phyloP scores from a whole-genome alignment of 2,888 invertebrate genomes.

The Meteorus cinctellus region DNA sequence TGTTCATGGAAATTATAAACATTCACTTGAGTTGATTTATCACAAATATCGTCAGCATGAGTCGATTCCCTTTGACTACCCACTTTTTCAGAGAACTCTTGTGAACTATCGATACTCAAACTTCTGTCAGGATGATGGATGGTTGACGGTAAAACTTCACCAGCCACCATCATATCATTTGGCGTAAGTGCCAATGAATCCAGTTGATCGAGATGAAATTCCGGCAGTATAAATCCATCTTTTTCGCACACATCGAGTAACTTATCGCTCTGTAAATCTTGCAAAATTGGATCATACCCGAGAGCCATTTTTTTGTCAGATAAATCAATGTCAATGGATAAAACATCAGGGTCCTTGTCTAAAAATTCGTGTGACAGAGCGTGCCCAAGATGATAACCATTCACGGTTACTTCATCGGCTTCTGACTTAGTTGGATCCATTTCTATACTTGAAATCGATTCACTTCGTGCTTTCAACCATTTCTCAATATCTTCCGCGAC shows the following conservation, averaged over 20 bases:
- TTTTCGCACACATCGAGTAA: conserved; percentile 63
- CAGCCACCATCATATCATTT: conserved; percentile 66
- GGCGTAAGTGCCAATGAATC: conserved; percentile 62
- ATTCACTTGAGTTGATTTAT: conserved; percentile 45
- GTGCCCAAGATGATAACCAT: conserved; percentile 63
- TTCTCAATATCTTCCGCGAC: conserved; percentile 67
- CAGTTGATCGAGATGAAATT: conserved; percentile 66
- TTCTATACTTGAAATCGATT: conserved; percentile 64
- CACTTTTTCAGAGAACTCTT: conserved; percentile 28
- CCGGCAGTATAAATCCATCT: conserved; percentile 64
- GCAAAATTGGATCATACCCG: conserved; percentile 64
- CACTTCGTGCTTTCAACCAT: conserved; percentile 68
- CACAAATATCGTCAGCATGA: conserved; percentile 37
- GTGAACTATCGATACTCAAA: conserved; percentile 19
- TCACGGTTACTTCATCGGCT: conserved; percentile 58
- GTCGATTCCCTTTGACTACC: not conserved
- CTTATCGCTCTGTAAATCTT: conserved; percentile 63
- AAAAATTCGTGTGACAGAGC: conserved; percentile 63
- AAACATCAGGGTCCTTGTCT: conserved; percentile 61
- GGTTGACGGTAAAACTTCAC: conserved; percentile 64
- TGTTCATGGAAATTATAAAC: conserved; percentile 44
- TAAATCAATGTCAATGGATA: conserved; percentile 63
- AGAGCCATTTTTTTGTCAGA: conserved; percentile 62
- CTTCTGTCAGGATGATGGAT: conserved; percentile 50
- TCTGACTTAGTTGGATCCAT: conserved; percentile 63